Evolutionary conservation across 1,140 invertebrate species (phyloP), one percentile per base, ranked within the genome.

Genomic region (Reticulitermes speratus): DNA sequence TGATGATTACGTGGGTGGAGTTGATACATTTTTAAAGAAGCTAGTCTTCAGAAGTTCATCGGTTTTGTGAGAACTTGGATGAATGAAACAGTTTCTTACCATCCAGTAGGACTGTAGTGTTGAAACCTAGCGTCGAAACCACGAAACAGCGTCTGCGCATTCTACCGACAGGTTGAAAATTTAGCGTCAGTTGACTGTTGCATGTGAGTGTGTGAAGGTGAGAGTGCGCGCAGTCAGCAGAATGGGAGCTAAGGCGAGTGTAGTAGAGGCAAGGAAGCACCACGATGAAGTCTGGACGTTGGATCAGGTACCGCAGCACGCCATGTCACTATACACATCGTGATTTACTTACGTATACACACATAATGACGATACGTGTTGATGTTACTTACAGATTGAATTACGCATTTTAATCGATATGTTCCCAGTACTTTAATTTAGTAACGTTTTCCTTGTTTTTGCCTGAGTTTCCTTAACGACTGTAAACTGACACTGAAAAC

Each of bases 101-200:
- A 3, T 30, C 65, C 16, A 9, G 65, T 75, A 9, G 9, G 7
- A 11, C 65, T 75, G 14, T 30, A 30, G 65, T 75, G 65, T 30
- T 75, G 65, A 75, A 75, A 75, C n/a, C 65, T 75, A 75, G 65
- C 65, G 65, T 75, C 65, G n/a, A 25, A 30, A 75, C n/a, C 25
- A 30, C 65, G 65, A 75, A 75, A 30, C 65, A 75, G n/a, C 25
- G 9, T 75, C 65, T 75, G 65, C 65, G 65, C 65, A 2, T 25
- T 75, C 65, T 75, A 16, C 65, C 65, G 65, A 7, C 25, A 75
- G 65, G 65, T 75, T 75, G 65, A 16, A 9, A 25, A 75, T 30
- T 75, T 75, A 75, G 25, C 25, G 65, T 75, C 65, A 75, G 65
- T 75, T 30, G 65, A 75, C 65, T 75, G 65, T 75, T 75, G 65